Conservation (phyloP, 1,140 invertebrate species). For the Philotrypesis tridentata region DNA sequence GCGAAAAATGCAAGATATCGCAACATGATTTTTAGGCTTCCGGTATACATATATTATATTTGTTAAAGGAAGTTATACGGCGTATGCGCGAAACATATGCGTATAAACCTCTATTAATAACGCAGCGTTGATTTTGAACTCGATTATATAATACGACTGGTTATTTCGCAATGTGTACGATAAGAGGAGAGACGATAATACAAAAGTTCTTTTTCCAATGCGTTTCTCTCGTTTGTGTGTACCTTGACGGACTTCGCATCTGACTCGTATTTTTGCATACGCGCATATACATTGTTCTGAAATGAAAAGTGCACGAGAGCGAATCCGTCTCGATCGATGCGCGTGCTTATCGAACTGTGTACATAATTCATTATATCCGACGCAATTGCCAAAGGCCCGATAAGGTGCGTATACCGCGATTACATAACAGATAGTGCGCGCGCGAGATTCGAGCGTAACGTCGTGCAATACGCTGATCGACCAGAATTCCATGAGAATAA, state of each 20-base stretch:
- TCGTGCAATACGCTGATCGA: constrained; percentile 52
- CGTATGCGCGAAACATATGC: neutral
- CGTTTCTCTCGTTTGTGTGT: neutral
- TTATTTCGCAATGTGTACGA: neutral
- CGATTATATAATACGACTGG: neutral
- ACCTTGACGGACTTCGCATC: neutral
- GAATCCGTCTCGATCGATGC: neutral
- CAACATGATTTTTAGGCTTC: constrained; percentile 1
- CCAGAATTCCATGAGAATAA: constrained; percentile 31
- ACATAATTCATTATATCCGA: neutral
- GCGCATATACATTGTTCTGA: neutral
- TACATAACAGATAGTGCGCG: neutral
- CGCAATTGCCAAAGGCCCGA: neutral
- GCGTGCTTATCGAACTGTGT: neutral
- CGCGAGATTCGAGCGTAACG: neutral
- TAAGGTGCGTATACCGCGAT: neutral
- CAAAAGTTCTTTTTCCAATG: no score
- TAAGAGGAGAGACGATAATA: no score
- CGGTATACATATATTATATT: neutral
- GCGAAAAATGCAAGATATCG: no score
- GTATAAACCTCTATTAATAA: neutral
- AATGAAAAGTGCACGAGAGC: neutral
- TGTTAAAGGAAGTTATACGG: neutral
- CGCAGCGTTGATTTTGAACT: neutral
- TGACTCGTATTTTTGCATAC: neutral